Percentiles rank a stretch among this genome's conserved stretches.
These are phyloP conservation scores for Rhabdornis inornatus DNA, from an alignment of 2,113 vertebrate species.

Conservation along the genomic window DNA sequence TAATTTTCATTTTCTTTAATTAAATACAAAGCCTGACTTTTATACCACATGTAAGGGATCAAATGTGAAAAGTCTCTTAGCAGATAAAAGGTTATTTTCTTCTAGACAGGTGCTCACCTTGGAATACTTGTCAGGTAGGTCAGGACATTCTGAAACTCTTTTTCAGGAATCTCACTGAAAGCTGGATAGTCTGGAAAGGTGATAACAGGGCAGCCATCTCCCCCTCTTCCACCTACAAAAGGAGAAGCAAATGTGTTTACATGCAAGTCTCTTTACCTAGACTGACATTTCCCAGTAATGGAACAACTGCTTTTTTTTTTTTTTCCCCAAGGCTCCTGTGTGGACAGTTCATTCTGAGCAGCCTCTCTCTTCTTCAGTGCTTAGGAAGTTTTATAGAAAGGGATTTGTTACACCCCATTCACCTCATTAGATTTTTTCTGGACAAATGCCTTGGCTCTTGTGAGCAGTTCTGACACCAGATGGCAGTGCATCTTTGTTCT, in stretches of 20 bases:
- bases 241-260: background rate
- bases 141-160: conserved; percentile 93
- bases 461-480: background rate
- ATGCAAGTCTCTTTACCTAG: background rate
- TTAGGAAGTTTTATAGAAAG: background rate
- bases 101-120: conserved; percentile 71
- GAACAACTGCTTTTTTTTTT: background rate
- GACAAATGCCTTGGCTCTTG: background rate
- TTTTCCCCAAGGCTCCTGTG: background rate
- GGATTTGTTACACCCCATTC: background rate
- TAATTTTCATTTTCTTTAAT: background rate
- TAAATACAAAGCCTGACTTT: background rate
- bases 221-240: conserved; percentile 86
- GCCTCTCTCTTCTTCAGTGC: background rate
- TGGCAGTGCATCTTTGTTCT: conserved; percentile 12
- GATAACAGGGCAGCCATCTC: conserved; percentile 92
- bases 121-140: conserved; percentile 94
- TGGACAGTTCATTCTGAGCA: background rate
- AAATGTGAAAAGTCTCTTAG: background rate
- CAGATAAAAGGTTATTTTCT: background rate
- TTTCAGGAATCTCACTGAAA: conserved; percentile 89
- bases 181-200: conserved; percentile 94
- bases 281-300: background rate
- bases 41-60: background rate
- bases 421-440: background rate